Conservation (phyloP, 2,113 vertebrate species). For the Labeo rohita region DNA sequence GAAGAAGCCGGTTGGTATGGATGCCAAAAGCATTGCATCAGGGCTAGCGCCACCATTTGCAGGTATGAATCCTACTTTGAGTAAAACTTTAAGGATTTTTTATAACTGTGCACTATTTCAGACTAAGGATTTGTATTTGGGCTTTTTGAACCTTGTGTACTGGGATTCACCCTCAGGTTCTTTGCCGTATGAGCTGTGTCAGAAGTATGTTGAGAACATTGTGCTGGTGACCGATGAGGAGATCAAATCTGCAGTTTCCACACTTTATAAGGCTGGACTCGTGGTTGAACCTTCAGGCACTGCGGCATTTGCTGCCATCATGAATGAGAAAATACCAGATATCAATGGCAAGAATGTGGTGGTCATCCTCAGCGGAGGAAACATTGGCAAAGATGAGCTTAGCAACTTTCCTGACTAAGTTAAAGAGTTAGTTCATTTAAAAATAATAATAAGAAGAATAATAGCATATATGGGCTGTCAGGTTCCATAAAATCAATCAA, state of each 20-base stretch:
- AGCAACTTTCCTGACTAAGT: conserved; percentile 66
- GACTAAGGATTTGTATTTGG: neutral
- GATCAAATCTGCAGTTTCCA: conserved; percentile 71
- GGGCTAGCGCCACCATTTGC: conserved; percentile 78
- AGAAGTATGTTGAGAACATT: conserved; percentile 71
- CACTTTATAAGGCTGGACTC: conserved; percentile 72
- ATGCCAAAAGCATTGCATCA: conserved; percentile 75
- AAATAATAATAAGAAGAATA: neutral
- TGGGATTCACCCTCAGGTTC: conserved; percentile 61
- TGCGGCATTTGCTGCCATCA: conserved; percentile 74
- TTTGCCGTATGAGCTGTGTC: conserved; percentile 73
- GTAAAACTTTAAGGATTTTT: neutral
- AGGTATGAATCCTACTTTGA: conserved; percentile 61
- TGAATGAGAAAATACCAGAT: conserved; percentile 68
- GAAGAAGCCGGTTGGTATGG: conserved; percentile 76
- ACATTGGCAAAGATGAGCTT: conserved; percentile 76
- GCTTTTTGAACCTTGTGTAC: neutral
- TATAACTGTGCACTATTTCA: neutral
- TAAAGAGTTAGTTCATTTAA: neutral
- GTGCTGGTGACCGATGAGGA: conserved; percentile 76
- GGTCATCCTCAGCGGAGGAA: conserved; percentile 76
- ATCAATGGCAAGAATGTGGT: conserved; percentile 70
- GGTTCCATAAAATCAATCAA: neutral
- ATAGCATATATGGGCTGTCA: neutral
- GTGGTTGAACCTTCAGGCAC: conserved; percentile 77